Conservation (phyloP, 1,140 invertebrate genomes). For the Ostrea edulis region DNA sequence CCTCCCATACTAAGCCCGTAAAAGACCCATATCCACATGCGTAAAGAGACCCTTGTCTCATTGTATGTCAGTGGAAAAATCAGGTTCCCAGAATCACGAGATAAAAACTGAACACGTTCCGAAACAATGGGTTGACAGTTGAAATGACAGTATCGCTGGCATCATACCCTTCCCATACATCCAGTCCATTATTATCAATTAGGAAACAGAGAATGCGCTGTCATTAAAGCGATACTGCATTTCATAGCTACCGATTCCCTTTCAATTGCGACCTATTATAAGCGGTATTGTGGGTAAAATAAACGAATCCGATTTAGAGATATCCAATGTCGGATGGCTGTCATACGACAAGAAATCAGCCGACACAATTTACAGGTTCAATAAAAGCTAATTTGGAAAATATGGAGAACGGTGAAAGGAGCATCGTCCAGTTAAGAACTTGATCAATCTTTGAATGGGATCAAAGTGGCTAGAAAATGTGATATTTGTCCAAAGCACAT, state of each 20-base stretch:
- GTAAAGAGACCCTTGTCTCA: background rate
- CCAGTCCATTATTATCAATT: slow-evolving; percentile 44
- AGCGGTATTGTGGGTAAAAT: slow-evolving; percentile 38
- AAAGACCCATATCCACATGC: background rate
- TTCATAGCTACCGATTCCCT: slow-evolving; percentile 20
- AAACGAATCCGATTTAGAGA: slow-evolving; percentile 38
- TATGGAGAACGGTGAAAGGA: slow-evolving; percentile 33
- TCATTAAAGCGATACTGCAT: slow-evolving; percentile 34
- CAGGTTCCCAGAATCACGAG: background rate
- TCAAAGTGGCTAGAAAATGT: background rate
- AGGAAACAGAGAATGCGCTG: slow-evolving; percentile 35
- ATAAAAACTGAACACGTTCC: slow-evolving; percentile 29
- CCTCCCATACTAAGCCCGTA: background rate
- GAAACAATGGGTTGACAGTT: slow-evolving; percentile 26
- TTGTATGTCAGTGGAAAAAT: slow-evolving; percentile 7
- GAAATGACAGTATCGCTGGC: slow-evolving; percentile 20
- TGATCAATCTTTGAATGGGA: slow-evolving; percentile 37
- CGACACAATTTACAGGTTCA: slow-evolving; percentile 40
- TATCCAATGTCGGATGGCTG: slow-evolving; percentile 36
- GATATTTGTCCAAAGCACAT: background rate
- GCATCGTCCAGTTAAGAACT: background rate
- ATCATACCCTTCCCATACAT: slow-evolving; percentile 27
- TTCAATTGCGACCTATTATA: slow-evolving; percentile 36
- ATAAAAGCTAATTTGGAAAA: slow-evolving; percentile 42
- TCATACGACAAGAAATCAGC: background rate